Evolutionary conservation across 2,888 invertebrate genomes (phyloP).

Genomic region (Hipparchia semele): DNA sequence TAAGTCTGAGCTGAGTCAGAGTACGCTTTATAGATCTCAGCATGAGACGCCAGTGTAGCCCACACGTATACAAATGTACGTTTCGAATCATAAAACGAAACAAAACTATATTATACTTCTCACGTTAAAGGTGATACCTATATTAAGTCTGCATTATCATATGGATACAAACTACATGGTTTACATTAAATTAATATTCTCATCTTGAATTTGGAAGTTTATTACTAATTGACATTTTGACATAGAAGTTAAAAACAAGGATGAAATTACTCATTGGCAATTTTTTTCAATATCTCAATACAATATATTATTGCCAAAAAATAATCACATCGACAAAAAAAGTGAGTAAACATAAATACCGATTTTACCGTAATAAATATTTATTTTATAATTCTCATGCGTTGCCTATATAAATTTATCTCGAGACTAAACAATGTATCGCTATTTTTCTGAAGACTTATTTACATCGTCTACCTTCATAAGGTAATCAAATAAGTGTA

Average conservation of each 20-base stretch:
- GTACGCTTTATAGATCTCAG: too few relatives aligned
- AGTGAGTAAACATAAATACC: constrained; percentile 37
- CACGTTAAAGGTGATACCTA: constrained; percentile 53
- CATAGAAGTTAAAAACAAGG: constrained; percentile 37
- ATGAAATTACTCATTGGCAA: constrained; percentile 45
- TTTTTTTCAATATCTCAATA: constrained; percentile 28
- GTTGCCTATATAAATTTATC: constrained; percentile 64
- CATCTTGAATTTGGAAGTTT: constrained; percentile 49
- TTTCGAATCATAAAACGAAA: constrained; percentile 36
- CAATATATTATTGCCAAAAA: constrained; percentile 48
- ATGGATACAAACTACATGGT: constrained; percentile 31
- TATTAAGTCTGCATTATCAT: constrained; percentile 55
- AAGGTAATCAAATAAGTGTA: constrained; percentile 75
- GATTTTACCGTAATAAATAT: constrained; percentile 60
- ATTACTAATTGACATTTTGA: constrained; percentile 49
- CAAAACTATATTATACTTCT: constrained; percentile 78
- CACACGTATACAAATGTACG: constrained; percentile 32
- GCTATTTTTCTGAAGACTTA: constrained; percentile 70
- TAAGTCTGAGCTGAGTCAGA: too few relatives aligned
- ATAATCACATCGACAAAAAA: constrained; percentile 59
- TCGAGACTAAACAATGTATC: constrained; percentile 67
- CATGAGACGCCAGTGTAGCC: constrained; percentile 3
- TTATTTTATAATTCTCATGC: constrained; percentile 68
- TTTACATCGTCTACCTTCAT: constrained; percentile 76
- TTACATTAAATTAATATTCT: constrained; percentile 34